Evolutionary conservation across 2,797 vertebrate genomes (phyloP), one percentile per base, ranked within the genome.

Genomic region (Catharus ustulatus): DNA sequence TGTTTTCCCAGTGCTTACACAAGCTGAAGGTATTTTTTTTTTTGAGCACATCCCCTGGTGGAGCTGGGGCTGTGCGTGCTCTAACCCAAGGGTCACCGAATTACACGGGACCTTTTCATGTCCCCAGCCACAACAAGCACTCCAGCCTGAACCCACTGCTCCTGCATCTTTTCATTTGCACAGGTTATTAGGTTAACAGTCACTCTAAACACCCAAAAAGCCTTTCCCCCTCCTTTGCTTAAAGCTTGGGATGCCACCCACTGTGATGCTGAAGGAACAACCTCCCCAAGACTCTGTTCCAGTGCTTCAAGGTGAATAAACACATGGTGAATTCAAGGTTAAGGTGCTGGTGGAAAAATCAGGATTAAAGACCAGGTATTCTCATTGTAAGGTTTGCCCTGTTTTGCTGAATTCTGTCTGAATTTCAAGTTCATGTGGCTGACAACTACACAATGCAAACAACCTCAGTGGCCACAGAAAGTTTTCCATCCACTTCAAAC

Each of bases 1-100:
- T 95, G 91, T 95, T 90, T 87, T 76, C 89, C 72, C 85, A 42
- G 14, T 76, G 86, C 92, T 96, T 95, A 84, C 79, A 91, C 85
- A 95, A 91, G 94, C 77, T 64, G 19, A 12, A 73, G 85, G 6
- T 16, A 2, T 27, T 88, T 49, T 38, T 62, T 81, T 34, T 57
- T 38, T 43, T 1, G 5, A 57, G 82, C 82, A 62, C 58, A 57
- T 15, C 42, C 27, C 84, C 13, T 0, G 9, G 84, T 24, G 15
- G 43, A 64, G 75, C 1, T 21, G 2, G 62, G 36, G 85, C 89
- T 10, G 62, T 2, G 58, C 11, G 19, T 5, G 78, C 95, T 77
- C 52, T 5, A 30, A 54, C 30, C 94, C 73, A 1, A 1, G 9
- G 73, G 72, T 91, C 86, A 72, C 79, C 14, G 3, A 26, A 13